A percentile compares a stretch with the other conserved stretches of the same genome.
Conservation (phyloP, 2,797 vertebrate genomes). For the Microctenopoma lineatum region DNA sequence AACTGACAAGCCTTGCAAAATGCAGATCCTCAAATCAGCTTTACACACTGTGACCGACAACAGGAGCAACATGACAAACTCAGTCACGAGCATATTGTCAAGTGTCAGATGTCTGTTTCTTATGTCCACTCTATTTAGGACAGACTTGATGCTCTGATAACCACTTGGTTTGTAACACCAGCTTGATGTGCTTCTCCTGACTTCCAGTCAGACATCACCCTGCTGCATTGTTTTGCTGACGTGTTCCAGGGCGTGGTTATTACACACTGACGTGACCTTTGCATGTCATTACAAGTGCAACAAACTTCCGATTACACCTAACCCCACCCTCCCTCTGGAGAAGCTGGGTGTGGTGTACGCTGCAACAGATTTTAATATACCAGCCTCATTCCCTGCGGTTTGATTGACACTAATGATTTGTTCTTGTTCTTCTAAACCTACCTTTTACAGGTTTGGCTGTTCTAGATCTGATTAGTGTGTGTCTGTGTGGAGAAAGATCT, state of each 20-base stretch:
- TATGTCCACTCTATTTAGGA: background rate
- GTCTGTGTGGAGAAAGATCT: slow-evolving; percentile 28
- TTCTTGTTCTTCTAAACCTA: background rate
- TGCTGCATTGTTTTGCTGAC: background rate
- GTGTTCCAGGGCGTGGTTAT: background rate
- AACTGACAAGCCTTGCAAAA: background rate
- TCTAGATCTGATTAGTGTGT: background rate
- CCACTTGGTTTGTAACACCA: background rate
- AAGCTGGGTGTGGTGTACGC: background rate
- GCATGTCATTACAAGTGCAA: background rate
- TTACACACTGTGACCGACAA: background rate
- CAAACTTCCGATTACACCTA: background rate
- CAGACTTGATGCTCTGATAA: background rate
- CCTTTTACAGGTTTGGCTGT: background rate
- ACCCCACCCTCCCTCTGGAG: background rate
- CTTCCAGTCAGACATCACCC: background rate
- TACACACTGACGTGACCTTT: background rate
- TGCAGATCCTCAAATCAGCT: background rate
- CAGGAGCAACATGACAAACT: background rate
- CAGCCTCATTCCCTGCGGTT: too few relatives aligned
- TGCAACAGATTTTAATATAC: too few relatives aligned
- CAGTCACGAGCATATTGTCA: background rate
- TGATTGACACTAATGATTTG: too few relatives aligned
- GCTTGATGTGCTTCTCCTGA: background rate
- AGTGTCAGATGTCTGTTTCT: background rate